Percentiles rank a stretch among this genome's conserved stretches.
Conservation (phyloP, 64 coral and sea anemone genomes). For the Acropora tenuis region DNA sequence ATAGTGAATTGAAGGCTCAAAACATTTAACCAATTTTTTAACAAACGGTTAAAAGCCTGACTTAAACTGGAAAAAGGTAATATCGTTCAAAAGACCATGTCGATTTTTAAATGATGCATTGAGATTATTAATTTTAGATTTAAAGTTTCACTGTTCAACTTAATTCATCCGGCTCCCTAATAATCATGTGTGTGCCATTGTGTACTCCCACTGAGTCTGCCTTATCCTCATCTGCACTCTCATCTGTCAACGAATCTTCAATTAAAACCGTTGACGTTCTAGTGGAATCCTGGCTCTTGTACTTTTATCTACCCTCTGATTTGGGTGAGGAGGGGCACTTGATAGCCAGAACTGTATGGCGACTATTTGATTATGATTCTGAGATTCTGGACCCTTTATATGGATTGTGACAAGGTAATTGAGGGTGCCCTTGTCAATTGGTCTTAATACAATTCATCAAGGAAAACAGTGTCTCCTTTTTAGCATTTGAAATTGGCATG, state of each 20-base stretch:
- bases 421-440: constrained; percentile 50
- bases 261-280: not conserved
- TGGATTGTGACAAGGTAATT: constrained; percentile 55
- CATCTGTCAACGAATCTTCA: not conserved
- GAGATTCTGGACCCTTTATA: constrained; percentile 38
- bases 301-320: constrained; percentile 35
- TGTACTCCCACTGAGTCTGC: not conserved
- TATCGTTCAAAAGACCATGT: not conserved
- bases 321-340: constrained; percentile 19
- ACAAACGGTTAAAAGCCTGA: not conserved
- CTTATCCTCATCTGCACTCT: not conserved
- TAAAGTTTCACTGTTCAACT: not conserved
- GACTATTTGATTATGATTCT: constrained; percentile 51
- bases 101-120: not conserved
- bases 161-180: not conserved
- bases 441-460: constrained; percentile 77
- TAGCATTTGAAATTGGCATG: constrained; percentile 65
- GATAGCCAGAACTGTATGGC: constrained; percentile 54
- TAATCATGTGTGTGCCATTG: not conserved
- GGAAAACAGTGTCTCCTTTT: constrained; percentile 72
- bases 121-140: not conserved
- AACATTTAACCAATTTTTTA: too few relatives aligned
- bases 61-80: not conserved
- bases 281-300: not conserved
- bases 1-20: too few relatives aligned